Percentiles rank a stretch among this genome's conserved stretches.
Evolutionary conservation across 1,140 invertebrate species (phyloP).

Genomic region (Muscidifurax raptorellus): DNA sequence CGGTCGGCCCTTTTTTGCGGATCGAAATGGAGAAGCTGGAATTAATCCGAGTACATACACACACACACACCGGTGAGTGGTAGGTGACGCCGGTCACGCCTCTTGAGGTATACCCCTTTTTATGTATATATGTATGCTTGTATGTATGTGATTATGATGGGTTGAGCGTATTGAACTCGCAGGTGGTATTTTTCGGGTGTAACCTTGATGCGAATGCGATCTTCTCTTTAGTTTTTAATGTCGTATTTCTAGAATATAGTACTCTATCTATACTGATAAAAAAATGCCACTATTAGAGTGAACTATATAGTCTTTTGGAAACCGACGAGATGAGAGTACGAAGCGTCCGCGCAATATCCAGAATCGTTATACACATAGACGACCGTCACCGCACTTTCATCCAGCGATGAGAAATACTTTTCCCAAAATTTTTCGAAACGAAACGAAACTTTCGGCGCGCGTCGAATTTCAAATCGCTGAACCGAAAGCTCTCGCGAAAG

Average conservation of each 20-base stretch:
- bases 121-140: not conserved
- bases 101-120: not conserved
- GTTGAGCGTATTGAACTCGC: not conserved
- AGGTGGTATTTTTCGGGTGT: not conserved
- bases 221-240: not conserved
- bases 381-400: not conserved
- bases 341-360: no score
- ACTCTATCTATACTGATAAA: no score
- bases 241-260: no score
- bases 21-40: conserved; percentile 24
- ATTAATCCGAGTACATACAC: not conserved
- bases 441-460: not conserved
- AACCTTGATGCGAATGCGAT: not conserved
- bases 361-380: no score
- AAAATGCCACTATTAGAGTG: no score
- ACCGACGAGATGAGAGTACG: no score
- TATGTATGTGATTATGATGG: not conserved
- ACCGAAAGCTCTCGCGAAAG: not conserved
- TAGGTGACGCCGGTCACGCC: not conserved
- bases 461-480: not conserved
- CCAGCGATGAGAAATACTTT: not conserved
- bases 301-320: no score
- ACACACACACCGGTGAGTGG: not conserved
- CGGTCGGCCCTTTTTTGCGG: not conserved
- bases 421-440: not conserved